Conservation (phyloP, 2,888 invertebrate genomes). For the Lithophane socia region DNA sequence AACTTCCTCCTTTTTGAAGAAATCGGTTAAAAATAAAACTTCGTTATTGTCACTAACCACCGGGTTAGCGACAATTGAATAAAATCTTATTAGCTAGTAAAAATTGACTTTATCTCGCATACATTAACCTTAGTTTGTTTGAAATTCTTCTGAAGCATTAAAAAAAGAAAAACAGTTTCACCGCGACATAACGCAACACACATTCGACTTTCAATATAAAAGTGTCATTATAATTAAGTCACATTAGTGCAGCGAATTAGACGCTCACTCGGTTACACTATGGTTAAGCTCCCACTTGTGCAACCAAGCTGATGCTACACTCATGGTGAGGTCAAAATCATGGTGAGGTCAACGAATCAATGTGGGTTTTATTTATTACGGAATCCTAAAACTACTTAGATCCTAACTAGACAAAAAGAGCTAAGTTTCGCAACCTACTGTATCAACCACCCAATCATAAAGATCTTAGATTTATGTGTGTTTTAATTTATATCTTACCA, state of each 20-base stretch:
- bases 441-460: no score
- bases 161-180: constrained; percentile 17
- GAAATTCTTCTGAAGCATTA: background rate
- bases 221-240: constrained; percentile 40
- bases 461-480: no score
- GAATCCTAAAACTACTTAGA: background rate
- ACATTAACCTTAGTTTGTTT: background rate
- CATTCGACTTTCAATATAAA: constrained; percentile 10
- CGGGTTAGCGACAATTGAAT: background rate
- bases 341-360: background rate
- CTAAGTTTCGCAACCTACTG: no score
- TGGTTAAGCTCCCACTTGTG: background rate
- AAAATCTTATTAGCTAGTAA: background rate
- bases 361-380: background rate
- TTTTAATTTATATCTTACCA: no score
- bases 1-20: no score
- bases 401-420: no score
- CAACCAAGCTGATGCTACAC: background rate
- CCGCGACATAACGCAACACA: constrained; percentile 5
- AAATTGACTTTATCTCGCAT: background rate
- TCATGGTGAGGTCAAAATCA: background rate
- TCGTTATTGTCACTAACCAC: no score
- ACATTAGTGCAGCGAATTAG: constrained; percentile 31
- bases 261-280: constrained; percentile 19
- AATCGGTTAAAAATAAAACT: no score